Evolutionary conservation across 2,888 invertebrate genomes (phyloP).

Genomic region (Cheilosia vulpina): DNA sequence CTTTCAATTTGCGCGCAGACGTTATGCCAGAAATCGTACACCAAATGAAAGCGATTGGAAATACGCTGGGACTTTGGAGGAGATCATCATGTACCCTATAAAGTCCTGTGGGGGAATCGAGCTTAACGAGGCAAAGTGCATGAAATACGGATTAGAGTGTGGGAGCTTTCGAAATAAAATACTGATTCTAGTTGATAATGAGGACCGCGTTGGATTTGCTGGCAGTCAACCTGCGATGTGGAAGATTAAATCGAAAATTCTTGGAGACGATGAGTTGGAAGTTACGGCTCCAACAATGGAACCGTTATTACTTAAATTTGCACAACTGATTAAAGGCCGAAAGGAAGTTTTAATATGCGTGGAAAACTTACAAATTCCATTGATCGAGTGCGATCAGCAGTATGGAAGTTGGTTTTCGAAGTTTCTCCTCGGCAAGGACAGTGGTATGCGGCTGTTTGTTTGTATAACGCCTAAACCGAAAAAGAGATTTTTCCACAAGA

Average conservation of each 20-base stretch:
- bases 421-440: constrained; percentile 82
- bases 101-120: constrained; percentile 62
- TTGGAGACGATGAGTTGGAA: constrained; percentile 83
- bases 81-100: constrained; percentile 65
- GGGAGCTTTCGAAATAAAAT: constrained; percentile 34
- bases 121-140: constrained; percentile 43
- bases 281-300: constrained; percentile 85
- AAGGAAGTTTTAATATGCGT: constrained; percentile 83
- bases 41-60: constrained; percentile 67
- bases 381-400: constrained; percentile 89
- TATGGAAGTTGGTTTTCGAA: constrained; percentile 90
- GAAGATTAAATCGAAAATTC: constrained; percentile 54
- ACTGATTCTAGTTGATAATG: constrained; percentile 40
- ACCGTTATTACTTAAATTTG: constrained; percentile 83
- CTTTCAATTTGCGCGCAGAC: constrained; percentile 19
- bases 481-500: constrained; percentile 78
- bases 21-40: background rate
- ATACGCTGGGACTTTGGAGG: constrained; percentile 60
- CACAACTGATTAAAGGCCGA: constrained; percentile 79
- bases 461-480: constrained; percentile 83
- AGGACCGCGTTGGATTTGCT: constrained; percentile 22
- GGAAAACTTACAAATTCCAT: constrained; percentile 83
- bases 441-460: constrained; percentile 85
- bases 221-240: constrained; percentile 54
- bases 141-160: constrained; percentile 34